Base-by-base conservation (phyloP, 2,113 vertebrate genomes). In the Toxotes jaculatrix region DNA sequence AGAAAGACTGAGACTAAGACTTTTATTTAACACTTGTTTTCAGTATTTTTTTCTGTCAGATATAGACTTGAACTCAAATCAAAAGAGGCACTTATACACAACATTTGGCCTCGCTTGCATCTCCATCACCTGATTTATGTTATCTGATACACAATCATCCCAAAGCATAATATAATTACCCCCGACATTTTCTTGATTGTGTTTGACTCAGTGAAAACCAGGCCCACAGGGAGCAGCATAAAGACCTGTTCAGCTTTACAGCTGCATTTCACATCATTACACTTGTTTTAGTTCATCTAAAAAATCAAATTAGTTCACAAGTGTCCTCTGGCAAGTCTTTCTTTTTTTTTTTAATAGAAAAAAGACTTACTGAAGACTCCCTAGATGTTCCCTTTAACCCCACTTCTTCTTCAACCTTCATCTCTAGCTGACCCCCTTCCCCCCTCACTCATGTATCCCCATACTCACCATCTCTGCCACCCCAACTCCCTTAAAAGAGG, bases 231-330 rank as follows among this genome's bases (percentile, higher is more conserved):
- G 75, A 67, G 71, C 64, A 32, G 36, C 62, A 63, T 53, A 65
- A 89, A 87, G 77, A 82, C 62, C 79, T 89, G 72, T 27, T 74
- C 66, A 80, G 75, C 71, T 83, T 88, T 80, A 82, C 71, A 49
- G 82, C 36, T 69, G 51, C 42, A 85, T 88, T 92, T 92, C 88
- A 87, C 67, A 90, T 80, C 83, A 87, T 87, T 87, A 82, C 82
- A 85, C 57, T 57, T 78, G 70, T 85, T 87, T 84, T 85, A 88
- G 61, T 85, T 88, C 67, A 87, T 85, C 76, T 89, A 31, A 74
- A 77, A 90, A 89, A 86, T 63, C 53, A 53, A 81, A 91, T 86
- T 81, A 85, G 40, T 67, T 63, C 38, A 64, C 4, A 27, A 27
- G 43, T 66, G 53, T 89, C 74, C 81, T 72, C 70, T 64, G 59